A percentile compares a stretch with the other conserved stretches of the same genome.
These are phyloP conservation scores for Heliconius aoede DNA, from an alignment of 2,888 invertebrate genomes.

Conservation along the genomic window DNA sequence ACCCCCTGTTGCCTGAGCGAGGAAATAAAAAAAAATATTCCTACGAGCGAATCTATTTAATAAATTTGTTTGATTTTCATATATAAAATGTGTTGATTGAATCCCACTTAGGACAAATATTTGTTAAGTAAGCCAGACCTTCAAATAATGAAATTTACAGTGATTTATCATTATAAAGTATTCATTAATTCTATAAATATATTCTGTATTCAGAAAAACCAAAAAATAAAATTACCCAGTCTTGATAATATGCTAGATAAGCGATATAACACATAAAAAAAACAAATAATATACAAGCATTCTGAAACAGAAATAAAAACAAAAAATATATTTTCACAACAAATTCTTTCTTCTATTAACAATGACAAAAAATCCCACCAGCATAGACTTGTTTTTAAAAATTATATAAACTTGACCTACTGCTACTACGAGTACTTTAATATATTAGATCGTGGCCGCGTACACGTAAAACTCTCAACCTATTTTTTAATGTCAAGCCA, in stretches of 20 bases:
- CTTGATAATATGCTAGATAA: too few species aligned
- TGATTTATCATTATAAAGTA: too few species aligned
- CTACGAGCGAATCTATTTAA: neutral
- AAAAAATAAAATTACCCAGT: too few species aligned
- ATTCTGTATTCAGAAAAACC: too few species aligned
- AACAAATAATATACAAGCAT: neutral
- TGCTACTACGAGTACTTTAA: constrained; percentile 16
- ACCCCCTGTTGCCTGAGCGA: neutral
- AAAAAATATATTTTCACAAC: neutral
- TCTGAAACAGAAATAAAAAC: too few species aligned
- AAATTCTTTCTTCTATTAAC: neutral
- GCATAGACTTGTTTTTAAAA: constrained; percentile 7
- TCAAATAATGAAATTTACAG: too few species aligned
- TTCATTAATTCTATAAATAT: too few species aligned
- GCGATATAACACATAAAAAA: too few species aligned
- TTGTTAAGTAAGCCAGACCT: too few species aligned
- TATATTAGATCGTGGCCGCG: constrained; percentile 27
- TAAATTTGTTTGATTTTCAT: too few species aligned
- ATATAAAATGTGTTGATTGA: too few species aligned
- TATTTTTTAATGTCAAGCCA: constrained; percentile 26
- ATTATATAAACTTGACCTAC: constrained; percentile 17
- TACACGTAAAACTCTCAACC: constrained; percentile 18
- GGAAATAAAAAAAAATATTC: neutral
- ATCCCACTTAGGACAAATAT: too few species aligned
- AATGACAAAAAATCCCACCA: neutral